phyloP scores from a whole-genome alignment of 2,113 vertebrate genomes.

The Barbus barbus region DNA sequence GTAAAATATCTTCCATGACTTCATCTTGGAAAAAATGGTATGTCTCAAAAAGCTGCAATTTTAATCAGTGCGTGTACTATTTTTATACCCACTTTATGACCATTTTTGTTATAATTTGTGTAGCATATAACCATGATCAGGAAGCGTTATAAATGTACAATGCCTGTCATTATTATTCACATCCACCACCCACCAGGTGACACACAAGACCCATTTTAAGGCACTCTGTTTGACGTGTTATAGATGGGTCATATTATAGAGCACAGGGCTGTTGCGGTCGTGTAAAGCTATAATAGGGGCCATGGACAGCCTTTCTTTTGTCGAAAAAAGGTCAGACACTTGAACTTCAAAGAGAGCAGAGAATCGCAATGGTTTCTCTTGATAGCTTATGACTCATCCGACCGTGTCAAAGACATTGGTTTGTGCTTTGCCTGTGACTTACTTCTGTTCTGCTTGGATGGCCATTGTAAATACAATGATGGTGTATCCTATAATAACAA shows the following conservation, averaged over 20 bases:
- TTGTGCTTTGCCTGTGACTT: not conserved
- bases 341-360: slow-evolving; percentile 7
- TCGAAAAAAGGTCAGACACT: slow-evolving; percentile 6
- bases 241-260: slow-evolving; percentile 2
- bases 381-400: slow-evolving; percentile 4
- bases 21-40: not conserved
- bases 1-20: not conserved
- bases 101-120: not conserved
- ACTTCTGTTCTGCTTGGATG: not conserved
- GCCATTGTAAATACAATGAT: not conserved
- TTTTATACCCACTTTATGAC: not conserved
- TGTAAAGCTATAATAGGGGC: slow-evolving; percentile 14
- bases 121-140: not conserved
- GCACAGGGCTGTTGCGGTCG: not conserved
- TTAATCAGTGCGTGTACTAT: not conserved
- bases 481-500: not conserved
- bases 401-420: not conserved
- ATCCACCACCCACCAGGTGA: not conserved
- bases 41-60: too few species aligned
- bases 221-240: not conserved
- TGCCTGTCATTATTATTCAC: not conserved
- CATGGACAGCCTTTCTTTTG: not conserved
- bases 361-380: slow-evolving; percentile 3
- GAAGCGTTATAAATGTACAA: not conserved
- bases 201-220: not conserved